Evolutionary conservation across 2,113 vertebrate species (phyloP).

Genomic region (Vicugna pacos): DNA sequence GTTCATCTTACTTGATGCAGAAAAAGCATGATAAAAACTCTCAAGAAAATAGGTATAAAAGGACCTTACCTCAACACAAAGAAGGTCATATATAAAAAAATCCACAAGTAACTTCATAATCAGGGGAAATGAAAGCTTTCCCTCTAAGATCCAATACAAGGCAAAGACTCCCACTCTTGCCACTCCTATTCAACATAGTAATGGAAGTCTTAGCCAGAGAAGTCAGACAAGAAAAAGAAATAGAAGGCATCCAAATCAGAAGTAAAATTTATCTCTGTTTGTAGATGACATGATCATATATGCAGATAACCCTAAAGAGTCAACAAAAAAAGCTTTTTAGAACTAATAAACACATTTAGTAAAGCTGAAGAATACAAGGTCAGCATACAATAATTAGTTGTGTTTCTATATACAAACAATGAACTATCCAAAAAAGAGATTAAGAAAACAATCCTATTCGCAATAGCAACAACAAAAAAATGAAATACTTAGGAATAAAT

Average conservation of each 20-base stretch:
- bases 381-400: background rate
- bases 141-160: too few relatives aligned
- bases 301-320: background rate
- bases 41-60: background rate
- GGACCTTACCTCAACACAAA: background rate
- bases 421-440: too few relatives aligned
- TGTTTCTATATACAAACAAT: too few relatives aligned
- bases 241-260: background rate
- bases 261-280: background rate
- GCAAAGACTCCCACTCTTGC: too few relatives aligned
- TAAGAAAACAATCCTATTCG: too few relatives aligned
- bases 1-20: too few relatives aligned
- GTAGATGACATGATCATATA: background rate
- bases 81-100: background rate
- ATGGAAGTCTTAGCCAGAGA: too few relatives aligned
- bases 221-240: background rate
- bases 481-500: too few relatives aligned
- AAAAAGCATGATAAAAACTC: too few relatives aligned
- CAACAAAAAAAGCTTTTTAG: background rate
- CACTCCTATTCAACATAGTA: too few relatives aligned
- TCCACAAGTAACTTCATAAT: background rate
- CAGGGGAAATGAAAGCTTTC: background rate
- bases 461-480: too few relatives aligned
- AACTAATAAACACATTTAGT: background rate
- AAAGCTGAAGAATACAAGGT: background rate